A percentile compares a stretch with the other conserved stretches of the same genome.
Conservation (phyloP, 2,797 vertebrate species). For the Nannoperca obscura region DNA sequence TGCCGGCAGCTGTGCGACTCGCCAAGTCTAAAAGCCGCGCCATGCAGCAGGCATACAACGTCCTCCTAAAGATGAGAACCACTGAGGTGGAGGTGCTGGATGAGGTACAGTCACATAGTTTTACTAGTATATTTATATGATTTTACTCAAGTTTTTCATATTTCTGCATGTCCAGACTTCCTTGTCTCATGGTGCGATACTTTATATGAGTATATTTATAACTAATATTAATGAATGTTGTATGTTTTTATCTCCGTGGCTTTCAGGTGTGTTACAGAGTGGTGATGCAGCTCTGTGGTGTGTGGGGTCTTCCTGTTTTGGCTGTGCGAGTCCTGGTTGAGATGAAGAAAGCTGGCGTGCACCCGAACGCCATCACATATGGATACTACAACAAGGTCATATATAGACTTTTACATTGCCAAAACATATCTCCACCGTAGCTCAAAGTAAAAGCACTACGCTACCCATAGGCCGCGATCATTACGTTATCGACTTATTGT, state of each 20-base stretch:
- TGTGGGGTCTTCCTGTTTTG: slow-evolving; percentile 95
- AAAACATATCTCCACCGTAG: not conserved
- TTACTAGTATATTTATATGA: not conserved
- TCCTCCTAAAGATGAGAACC: slow-evolving; percentile 95
- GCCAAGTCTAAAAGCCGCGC: slow-evolving; percentile 91
- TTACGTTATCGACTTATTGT: too few species aligned
- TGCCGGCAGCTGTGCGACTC: slow-evolving; percentile 91
- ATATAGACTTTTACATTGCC: not conserved
- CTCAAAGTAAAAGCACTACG: not conserved
- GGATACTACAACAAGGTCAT: slow-evolving; percentile 90
- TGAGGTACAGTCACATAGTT: slow-evolving; percentile 84
- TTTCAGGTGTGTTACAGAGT: slow-evolving; percentile 96
- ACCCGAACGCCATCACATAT: slow-evolving; percentile 97
- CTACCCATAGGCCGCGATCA: not conserved
- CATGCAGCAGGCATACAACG: slow-evolving; percentile 93
- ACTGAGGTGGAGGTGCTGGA: slow-evolving; percentile 94
- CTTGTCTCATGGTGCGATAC: not conserved
- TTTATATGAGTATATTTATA: not conserved
- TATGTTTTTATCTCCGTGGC: not conserved
- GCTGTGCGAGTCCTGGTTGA: slow-evolving; percentile 96
- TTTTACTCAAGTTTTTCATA: not conserved
- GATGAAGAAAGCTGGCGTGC: slow-evolving; percentile 96
- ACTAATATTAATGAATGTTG: too few species aligned
- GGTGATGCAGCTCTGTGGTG: slow-evolving; percentile 96
- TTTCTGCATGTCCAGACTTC: not conserved